phyloP scores from a whole-genome alignment of 1,140 invertebrate genomes.

The Cherax destructor region DNA sequence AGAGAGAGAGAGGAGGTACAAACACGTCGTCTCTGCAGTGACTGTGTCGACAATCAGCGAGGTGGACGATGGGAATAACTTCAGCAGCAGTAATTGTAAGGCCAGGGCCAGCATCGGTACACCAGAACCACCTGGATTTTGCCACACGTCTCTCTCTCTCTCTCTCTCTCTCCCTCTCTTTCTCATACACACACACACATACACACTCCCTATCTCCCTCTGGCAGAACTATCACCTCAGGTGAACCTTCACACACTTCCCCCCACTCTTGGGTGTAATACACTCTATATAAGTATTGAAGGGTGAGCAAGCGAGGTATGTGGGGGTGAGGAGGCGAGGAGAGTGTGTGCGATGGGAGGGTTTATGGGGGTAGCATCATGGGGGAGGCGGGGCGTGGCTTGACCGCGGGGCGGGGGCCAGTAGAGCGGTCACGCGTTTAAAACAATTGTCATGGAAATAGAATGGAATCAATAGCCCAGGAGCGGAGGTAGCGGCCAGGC shows the following conservation, averaged over 20 bases:
- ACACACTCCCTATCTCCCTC: no score
- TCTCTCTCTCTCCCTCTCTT: neutral
- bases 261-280: no score
- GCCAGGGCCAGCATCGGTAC: neutral
- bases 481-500: slow-evolving; percentile 1
- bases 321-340: no score
- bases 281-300: no score
- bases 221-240: no score
- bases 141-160: no score
- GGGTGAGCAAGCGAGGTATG: no score
- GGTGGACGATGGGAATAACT: slow-evolving; percentile 15
- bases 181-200: no score
- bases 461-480: slow-evolving; percentile 50
- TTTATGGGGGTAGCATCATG: neutral
- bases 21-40: neutral
- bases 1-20: neutral
- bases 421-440: slow-evolving; percentile 59
- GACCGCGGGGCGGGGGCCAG: slow-evolving; percentile 13
- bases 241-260: no score
- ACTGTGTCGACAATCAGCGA: slow-evolving; percentile 20
- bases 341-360: no score
- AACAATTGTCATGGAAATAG: slow-evolving; percentile 63
- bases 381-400: neutral
- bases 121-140: neutral
- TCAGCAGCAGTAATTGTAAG: slow-evolving; percentile 44